These are phyloP conservation scores for Argyrosomus japonicus DNA, from an alignment of 2,113 vertebrate species.

Conservation along the genomic window DNA sequence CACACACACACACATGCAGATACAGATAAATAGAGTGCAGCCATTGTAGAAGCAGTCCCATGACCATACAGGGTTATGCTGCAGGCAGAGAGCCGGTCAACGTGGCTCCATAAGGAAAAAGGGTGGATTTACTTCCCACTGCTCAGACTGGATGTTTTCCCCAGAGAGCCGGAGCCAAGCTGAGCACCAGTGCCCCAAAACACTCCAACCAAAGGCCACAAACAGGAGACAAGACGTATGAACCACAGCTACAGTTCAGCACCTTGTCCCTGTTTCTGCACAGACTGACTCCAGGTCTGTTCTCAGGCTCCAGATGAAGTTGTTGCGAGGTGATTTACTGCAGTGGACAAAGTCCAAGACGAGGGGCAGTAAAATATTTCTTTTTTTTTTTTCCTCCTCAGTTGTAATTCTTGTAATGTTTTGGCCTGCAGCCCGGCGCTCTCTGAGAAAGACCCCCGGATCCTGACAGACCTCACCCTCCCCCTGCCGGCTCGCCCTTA, in stretches of 20 bases:
- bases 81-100: constrained; percentile 33
- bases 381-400: neutral
- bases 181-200: neutral
- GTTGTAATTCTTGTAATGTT: constrained; percentile 48
- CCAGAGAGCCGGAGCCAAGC: neutral
- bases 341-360: neutral
- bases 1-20: constrained; percentile 15
- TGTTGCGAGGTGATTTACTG: neutral
- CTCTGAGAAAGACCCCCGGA: constrained; percentile 8
- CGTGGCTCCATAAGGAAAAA: constrained; percentile 42
- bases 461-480: constrained; percentile 4
- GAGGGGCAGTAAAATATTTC: constrained; percentile 20
- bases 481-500: neutral
- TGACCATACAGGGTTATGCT: constrained; percentile 84
- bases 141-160: constrained; percentile 18
- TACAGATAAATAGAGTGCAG: constrained; percentile 58
- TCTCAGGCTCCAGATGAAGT: neutral
- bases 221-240: neutral
- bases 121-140: constrained; percentile 15
- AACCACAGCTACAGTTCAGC: neutral
- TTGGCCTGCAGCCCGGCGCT: constrained; percentile 54
- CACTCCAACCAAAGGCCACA: neutral
- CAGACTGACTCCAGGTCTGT: neutral
- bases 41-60: constrained; percentile 48
- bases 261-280: neutral